A percentile compares a stretch with the other conserved stretches of the same genome.
Evolutionary conservation across 2,113 vertebrate genomes (phyloP).

Genomic region (Agapornis roseicollis): DNA sequence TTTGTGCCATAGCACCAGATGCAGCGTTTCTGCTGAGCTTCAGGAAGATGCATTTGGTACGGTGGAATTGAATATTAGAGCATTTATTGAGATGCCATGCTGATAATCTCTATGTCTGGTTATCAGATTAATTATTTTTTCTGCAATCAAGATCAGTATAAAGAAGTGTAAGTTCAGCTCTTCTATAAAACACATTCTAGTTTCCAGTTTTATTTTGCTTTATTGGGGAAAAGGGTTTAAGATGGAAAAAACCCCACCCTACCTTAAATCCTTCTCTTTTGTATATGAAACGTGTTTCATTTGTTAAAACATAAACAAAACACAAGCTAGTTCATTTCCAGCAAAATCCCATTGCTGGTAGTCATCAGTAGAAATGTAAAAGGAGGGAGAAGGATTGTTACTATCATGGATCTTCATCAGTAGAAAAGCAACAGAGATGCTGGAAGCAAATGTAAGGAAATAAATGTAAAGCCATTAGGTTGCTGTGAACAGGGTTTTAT

Average conservation of each 20-base stretch:
- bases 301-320: neutral
- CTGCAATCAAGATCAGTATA: neutral
- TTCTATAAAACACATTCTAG: neutral
- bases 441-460: neutral
- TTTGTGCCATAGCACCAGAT: neutral
- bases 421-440: neutral
- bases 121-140: neutral
- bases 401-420: neutral
- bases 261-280: neutral
- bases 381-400: neutral
- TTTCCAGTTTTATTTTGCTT: neutral
- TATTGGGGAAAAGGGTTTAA: neutral
- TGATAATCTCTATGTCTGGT: neutral
- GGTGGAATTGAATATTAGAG: neutral
- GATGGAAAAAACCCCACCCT: neutral
- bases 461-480: neutral
- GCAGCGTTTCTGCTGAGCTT: neutral
- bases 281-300: neutral
- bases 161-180: neutral
- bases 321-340: neutral
- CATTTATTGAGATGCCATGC: neutral
- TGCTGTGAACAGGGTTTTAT: neutral
- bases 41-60: neutral
- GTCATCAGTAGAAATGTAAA: neutral
- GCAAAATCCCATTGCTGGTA: neutral